Base-by-base conservation (phyloP, 1,140 invertebrate species). In the Acyrthosiphon pisum region DNA sequence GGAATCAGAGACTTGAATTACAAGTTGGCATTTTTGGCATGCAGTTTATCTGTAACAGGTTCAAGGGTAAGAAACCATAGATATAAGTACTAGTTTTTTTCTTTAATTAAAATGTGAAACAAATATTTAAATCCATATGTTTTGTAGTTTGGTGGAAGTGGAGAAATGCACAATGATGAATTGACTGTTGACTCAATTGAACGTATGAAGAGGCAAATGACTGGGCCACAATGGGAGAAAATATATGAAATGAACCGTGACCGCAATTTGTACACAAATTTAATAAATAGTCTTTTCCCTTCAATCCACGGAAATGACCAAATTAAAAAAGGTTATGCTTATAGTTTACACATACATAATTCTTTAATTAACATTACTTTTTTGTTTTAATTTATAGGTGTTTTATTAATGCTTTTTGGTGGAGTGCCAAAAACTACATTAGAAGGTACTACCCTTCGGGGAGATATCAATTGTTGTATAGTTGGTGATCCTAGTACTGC, bases 401-500 rank as follows among this genome's bases (percentile, higher is more conserved):
- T 99, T 93, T 95, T 99, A 2, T 95, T 99, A 20, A 99, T 99
- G 98, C 95, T 99, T 46, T 99, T 99, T 96, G 99, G 99, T 68
- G 99, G 99, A 6, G 99, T 99, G 22, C 97, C 97, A 0, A 99
- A 99, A 95, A 97, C 97, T n/a, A 99, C 99, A 0, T 95, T 96
- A 46, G 99, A 99, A 96, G 97, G 97, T 86, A 98, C 97, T 6
- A 96, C 97, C 0, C 96, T 99, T 0, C 96, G 99, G 95, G 99
- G 99, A 41, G 99, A 99, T 94, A 97, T 99, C 92, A 99, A 99
- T 95, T 97, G 99, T 93, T 99, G 99, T 95, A 97, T 99, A 94
- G 99, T 99, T 48, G 99, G 99, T 22, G 99, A 99, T 96, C 99
- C 99, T 0, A 99, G 98, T 95, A 99, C 99, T 8, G 99, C 99